Evolutionary conservation across 30 jellyfish, hydroid and myxozoan species (phyloP), one percentile per base, ranked within the genome.

Genomic region (Hydractinia symbiolongicarpus): DNA sequence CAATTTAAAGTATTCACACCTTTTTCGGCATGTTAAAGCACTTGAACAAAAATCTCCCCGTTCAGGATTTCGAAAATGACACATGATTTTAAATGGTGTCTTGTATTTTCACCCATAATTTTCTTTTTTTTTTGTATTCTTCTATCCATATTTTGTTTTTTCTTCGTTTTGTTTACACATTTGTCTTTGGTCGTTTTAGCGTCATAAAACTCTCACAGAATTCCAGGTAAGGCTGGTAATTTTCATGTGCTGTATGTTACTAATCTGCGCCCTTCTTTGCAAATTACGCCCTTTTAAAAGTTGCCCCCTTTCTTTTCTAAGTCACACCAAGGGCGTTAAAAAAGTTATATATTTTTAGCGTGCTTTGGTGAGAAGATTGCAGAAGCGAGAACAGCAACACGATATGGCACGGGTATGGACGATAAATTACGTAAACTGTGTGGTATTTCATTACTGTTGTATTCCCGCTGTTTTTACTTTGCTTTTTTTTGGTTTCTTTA

Each of bases 151-250:
- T 30, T 30, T 30, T 30, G 44, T 30, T 30, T 30, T 4, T 54
- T 49, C 4, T 13, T 13, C n/a, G 78, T 68, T 13, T 13, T 69
- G 14, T 3, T 69, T 11, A 72, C 58, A 21, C 5, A 20, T 72
- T 51, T 5, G 8, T 50, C 55, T 76, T 57, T 78, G 55, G 58
- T 55, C 51, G 58, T 78, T 67, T 4, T 84, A 91, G 98, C 77
- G 95, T 73, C 96, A 86, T 81, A 91, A 86, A 67, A 86, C 98
- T 0, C 79, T 91, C 95, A 91, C 98, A 14, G 98, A 91, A 72
- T 86, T 91, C 75, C 98, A 91, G 95, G 97, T 90, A 77, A 54
- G 53, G 8, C 50, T 72, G 16, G 21, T 68, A 68, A 68, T 68
- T 15, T 58, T 11, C 19, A 17, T 11, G 19, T 3, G 15, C 19